Conservation (phyloP, 2,113 vertebrate species). For the Carassius carassius region DNA sequence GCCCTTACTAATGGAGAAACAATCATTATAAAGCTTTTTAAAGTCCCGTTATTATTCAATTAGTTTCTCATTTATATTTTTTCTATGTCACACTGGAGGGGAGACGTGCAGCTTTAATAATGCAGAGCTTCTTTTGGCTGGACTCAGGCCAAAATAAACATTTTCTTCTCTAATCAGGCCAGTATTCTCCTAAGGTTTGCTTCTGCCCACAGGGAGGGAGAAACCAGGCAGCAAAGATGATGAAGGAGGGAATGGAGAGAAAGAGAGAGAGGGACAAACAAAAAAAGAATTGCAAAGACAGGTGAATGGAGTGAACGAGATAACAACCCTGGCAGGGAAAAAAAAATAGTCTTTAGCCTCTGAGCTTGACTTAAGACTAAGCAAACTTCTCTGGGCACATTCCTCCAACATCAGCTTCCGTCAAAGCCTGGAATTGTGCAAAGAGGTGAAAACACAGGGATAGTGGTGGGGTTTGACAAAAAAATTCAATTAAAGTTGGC, state of each 20-base stretch:
- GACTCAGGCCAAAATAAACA: slow-evolving; percentile 40
- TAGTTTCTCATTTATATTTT: slow-evolving; percentile 11
- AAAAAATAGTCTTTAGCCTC: slow-evolving; percentile 19
- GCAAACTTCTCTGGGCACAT: neutral
- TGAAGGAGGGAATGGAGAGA: neutral
- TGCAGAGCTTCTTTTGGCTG: slow-evolving; percentile 23
- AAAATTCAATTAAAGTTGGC: neutral
- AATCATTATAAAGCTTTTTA: slow-evolving; percentile 42
- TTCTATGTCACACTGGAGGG: neutral
- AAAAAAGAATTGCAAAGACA: slow-evolving; percentile 1
- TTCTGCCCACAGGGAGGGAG: slow-evolving; percentile 12
- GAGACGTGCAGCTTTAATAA: slow-evolving; percentile 14
- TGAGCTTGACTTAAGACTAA: slow-evolving; percentile 2
- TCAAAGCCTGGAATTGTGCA: neutral
- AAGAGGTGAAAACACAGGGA: neutral
- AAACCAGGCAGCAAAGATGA: neutral
- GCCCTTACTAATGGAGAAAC: slow-evolving; percentile 25
- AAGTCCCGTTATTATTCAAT: slow-evolving; percentile 27
- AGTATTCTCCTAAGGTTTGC: slow-evolving; percentile 23
- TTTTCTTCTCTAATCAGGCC: slow-evolving; percentile 4
- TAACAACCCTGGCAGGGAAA: slow-evolving; percentile 9
- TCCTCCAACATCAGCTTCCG: neutral
- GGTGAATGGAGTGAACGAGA: slow-evolving; percentile 13
- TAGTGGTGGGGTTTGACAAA: too few species aligned
- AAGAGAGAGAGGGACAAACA: neutral